These are phyloP conservation scores for Drosophila macrospina DNA, from an alignment of 2,888 invertebrate species.

Conservation along the genomic window DNA sequence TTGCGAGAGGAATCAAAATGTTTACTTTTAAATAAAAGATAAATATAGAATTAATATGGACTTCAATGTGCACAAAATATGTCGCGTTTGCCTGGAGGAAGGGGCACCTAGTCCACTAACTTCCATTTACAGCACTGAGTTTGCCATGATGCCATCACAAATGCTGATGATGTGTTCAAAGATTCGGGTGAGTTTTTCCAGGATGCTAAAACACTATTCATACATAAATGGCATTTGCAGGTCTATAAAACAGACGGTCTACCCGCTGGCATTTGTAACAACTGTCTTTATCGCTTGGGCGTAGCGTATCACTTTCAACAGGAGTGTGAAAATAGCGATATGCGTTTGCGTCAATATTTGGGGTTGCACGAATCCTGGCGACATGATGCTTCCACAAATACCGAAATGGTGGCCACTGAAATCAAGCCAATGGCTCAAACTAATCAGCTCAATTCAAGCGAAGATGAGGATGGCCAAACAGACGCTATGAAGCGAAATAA, in stretches of 20 bases:
- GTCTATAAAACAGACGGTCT: constrained; percentile 87
- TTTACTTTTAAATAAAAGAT: constrained; percentile 29
- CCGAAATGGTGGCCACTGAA: constrained; percentile 83
- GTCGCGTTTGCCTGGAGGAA: constrained; percentile 88
- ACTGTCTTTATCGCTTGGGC: constrained; percentile 88
- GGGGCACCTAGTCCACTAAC: constrained; percentile 87
- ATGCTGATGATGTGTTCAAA: constrained; percentile 88
- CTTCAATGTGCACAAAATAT: constrained; percentile 86
- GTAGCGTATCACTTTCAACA: constrained; percentile 89
- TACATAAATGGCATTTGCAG: constrained; percentile 35
- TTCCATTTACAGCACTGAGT: constrained; percentile 88
- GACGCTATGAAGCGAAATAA: constrained; percentile 70
- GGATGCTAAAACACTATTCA: neutral
- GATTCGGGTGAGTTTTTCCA: constrained; percentile 85
- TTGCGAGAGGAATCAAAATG: constrained; percentile 33
- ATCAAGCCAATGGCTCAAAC: constrained; percentile 47
- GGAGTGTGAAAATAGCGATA: constrained; percentile 88
- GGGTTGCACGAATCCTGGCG: constrained; percentile 85
- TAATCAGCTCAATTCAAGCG: constrained; percentile 52
- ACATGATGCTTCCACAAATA: constrained; percentile 87
- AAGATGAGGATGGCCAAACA: constrained; percentile 73
- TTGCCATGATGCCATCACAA: constrained; percentile 87
- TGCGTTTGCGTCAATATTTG: constrained; percentile 87
- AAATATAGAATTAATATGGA: constrained; percentile 77
- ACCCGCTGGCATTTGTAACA: constrained; percentile 88